Base-by-base conservation (phyloP, 92 coral and sea anemone species). In the Heteractis magnifica region DNA sequence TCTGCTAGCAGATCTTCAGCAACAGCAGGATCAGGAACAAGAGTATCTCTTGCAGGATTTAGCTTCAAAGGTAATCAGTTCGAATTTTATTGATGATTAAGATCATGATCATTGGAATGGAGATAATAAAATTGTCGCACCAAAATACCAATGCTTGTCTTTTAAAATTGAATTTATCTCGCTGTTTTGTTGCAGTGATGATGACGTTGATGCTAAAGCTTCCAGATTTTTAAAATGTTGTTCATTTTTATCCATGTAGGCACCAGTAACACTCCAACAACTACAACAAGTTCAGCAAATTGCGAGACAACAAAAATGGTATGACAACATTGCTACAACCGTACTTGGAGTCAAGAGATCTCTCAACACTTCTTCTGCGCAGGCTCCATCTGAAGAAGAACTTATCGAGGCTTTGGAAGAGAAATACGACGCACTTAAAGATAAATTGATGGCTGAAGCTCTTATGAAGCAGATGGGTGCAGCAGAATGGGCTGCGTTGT, bases 391-490 rank as follows among this genome's bases (percentile, higher is more conserved):
- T 10, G 99, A 96, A 75, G 89, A 96, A 65, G 99, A 96, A 77
- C 93, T 96, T n/a, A 93, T 96, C 8, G 94, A 89, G 26, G 99
- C 99, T 4, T 85, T 96, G 86, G 98, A 96, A 59, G 95, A 96
- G 90, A 96, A 96, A 56, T 96, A 96, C 62, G 99, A 94, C 64
- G 99, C 99, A 3, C 86, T 96, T 65, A 96, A 96, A 82, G 98
- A 96, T 77, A 96, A 96, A 65, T 90, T 96, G 53, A 72, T 96
- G 70, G 94, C 97, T 10, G 99, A 96, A 70, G 92, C 96, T 4
- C 86, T 96, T 21, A 92, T 96, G 93, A 94, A 94, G 82, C 98
- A 96, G 83, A 88, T 96, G 92, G 99, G 99, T 16, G 94, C 78
- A n/a, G 91, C 98, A 6, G 91, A 90, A 81, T 96, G 99, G 99